Conservation (phyloP, 2,113 vertebrate genomes). For the Pluvianellus socialis region DNA sequence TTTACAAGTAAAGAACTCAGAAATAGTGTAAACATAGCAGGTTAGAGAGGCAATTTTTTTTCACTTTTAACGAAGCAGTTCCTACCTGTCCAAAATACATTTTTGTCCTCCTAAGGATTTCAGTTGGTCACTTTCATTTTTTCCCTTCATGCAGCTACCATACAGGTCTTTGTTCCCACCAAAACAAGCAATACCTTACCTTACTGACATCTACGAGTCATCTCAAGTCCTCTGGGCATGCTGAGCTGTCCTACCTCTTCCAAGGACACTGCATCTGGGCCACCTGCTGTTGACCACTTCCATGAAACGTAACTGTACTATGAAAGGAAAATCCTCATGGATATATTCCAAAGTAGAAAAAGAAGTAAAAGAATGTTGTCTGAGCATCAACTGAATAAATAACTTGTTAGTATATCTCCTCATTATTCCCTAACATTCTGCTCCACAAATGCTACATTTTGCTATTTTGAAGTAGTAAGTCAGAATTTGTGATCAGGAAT, state of each 20-base stretch:
- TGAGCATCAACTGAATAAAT: neutral
- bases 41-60: neutral
- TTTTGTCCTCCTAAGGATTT: neutral
- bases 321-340: neutral
- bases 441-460: neutral
- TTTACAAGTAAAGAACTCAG: neutral
- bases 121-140: neutral
- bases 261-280: neutral
- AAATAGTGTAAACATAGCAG: neutral
- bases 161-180: neutral
- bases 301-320: neutral
- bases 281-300: neutral
- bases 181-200: neutral
- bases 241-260: neutral
- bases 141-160: neutral
- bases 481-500: neutral
- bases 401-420: neutral
- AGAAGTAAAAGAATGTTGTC: neutral
- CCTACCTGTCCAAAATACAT: neutral
- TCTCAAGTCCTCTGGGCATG: neutral
- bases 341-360: neutral
- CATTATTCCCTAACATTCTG: neutral
- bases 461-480: neutral
- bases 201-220: neutral
- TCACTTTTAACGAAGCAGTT: neutral